phyloP scores from a whole-genome alignment of 2,797 vertebrate genomes.

The Ceyx erithaca region DNA sequence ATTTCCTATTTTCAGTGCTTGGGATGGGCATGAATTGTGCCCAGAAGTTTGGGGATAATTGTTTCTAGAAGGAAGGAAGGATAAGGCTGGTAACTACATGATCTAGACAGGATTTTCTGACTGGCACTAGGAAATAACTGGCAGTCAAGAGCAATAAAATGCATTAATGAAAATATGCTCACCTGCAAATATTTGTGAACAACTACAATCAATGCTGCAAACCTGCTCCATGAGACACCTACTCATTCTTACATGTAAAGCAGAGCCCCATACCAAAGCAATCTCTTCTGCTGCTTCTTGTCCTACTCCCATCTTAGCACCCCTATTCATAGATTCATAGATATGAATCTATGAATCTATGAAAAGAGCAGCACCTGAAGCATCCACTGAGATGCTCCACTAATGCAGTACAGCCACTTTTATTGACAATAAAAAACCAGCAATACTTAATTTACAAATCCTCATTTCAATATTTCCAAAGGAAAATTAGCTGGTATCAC shows the following conservation, averaged over 20 bases:
- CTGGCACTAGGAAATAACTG: not conserved
- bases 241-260: accelerated
- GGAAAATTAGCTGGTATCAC: slow-evolving; percentile 23
- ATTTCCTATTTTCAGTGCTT: not conserved
- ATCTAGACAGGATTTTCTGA: not conserved
- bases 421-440: not conserved
- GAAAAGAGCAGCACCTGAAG: not conserved
- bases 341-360: too few relatives aligned
- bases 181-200: not conserved
- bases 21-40: not conserved
- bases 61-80: not conserved
- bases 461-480: slow-evolving; percentile 19
- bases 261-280: not conserved
- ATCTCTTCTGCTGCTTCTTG: not conserved
- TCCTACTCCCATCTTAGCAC: not conserved
- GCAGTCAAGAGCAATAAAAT: not conserved
- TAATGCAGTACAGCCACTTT: not conserved
- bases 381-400: not conserved
- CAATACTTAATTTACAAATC: not conserved
- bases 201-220: not conserved
- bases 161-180: not conserved
- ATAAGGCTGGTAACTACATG: not conserved
- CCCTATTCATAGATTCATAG: too few relatives aligned
- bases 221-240: not conserved
- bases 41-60: not conserved